Percentiles rank a stretch among this genome's conserved stretches.
phyloP scores from a whole-genome alignment of 2,888 invertebrate species.

The Unio delphinus region DNA sequence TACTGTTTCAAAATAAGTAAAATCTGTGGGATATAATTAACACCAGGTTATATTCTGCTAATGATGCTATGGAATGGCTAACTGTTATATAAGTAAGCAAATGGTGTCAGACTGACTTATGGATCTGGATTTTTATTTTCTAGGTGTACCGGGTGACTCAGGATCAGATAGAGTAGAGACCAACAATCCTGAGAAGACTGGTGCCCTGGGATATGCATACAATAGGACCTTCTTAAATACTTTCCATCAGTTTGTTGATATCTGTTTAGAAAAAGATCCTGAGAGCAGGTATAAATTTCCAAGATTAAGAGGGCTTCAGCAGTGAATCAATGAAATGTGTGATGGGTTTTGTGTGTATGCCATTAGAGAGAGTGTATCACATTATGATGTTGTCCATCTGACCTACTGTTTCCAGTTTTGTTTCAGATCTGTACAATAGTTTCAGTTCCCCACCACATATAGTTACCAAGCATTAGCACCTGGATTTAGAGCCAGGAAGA shows the following conservation, averaged over 20 bases:
- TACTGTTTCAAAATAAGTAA: too few relatives aligned
- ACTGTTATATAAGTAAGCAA: not conserved
- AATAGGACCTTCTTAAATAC: conserved; percentile 80
- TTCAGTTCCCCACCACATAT: too few relatives aligned
- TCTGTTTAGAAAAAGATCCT: conserved; percentile 62
- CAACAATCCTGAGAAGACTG: conserved; percentile 33
- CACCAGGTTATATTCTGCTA: too few relatives aligned
- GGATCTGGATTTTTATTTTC: not conserved
- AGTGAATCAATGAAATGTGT: not conserved
- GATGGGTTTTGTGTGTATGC: not conserved
- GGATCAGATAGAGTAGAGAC: conserved; percentile 27
- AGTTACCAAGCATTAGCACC: too few relatives aligned
- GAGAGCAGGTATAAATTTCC: conserved; percentile 43
- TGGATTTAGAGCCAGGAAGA: too few relatives aligned
- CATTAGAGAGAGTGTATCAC: too few relatives aligned
- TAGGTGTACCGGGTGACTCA: conserved; percentile 38
- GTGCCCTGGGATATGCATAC: conserved; percentile 49
- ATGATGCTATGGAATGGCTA: too few relatives aligned
- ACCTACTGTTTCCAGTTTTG: too few relatives aligned
- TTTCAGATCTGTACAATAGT: too few relatives aligned
- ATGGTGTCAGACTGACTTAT: not conserved
- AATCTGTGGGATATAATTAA: too few relatives aligned
- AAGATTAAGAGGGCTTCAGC: not conserved
- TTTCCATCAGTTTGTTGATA: conserved; percentile 85
- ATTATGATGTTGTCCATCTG: too few relatives aligned